Evolutionary conservation across 1,140 invertebrate species (phyloP).

Genomic region (Gryllus bimaculatus): DNA sequence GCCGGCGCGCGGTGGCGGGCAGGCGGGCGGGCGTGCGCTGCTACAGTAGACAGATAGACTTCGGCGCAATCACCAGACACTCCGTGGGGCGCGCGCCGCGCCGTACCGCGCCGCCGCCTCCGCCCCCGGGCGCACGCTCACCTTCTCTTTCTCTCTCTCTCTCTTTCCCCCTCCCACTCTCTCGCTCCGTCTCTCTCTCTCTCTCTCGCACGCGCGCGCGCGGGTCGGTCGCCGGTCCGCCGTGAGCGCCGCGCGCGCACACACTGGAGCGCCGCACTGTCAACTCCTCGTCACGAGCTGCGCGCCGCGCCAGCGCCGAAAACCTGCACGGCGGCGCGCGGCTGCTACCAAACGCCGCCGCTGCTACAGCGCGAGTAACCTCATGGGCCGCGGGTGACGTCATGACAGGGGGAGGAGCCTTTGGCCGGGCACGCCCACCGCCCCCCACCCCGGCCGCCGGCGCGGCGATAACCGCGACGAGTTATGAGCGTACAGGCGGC

Average conservation of each 20-base stretch:
- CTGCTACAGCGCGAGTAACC: constrained; percentile 28
- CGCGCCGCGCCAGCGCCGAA: constrained; percentile 12
- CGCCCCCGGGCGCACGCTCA: constrained; percentile 22
- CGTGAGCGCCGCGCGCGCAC: constrained; percentile 18
- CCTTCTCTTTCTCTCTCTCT: constrained; percentile 23
- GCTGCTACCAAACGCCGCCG: constrained; percentile 13
- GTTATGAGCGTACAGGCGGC: constrained; percentile 2
- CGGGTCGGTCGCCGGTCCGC: constrained; percentile 5
- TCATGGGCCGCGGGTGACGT: constrained; percentile 29
- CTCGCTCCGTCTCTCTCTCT: neutral
- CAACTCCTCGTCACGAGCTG: constrained; percentile 33
- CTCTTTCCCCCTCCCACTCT: neutral
- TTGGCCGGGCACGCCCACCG: constrained; percentile 16
- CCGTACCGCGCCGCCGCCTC: constrained; percentile 20
- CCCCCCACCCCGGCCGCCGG: constrained; percentile 9
- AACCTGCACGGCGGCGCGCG: constrained; percentile 14
- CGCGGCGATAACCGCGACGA: neutral
- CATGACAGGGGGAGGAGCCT: constrained; percentile 33
- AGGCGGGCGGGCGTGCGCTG: constrained; percentile 9
- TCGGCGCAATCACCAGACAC: constrained; percentile 33
- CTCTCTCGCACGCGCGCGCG: neutral
- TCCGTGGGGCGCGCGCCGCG: constrained; percentile 29
- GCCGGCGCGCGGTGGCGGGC: neutral
- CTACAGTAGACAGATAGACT: constrained; percentile 28
- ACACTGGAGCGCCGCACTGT: constrained; percentile 24